Evolutionary conservation across 2,797 vertebrate species (phyloP).

Genomic region (Hippopotamyrus pictus): DNA sequence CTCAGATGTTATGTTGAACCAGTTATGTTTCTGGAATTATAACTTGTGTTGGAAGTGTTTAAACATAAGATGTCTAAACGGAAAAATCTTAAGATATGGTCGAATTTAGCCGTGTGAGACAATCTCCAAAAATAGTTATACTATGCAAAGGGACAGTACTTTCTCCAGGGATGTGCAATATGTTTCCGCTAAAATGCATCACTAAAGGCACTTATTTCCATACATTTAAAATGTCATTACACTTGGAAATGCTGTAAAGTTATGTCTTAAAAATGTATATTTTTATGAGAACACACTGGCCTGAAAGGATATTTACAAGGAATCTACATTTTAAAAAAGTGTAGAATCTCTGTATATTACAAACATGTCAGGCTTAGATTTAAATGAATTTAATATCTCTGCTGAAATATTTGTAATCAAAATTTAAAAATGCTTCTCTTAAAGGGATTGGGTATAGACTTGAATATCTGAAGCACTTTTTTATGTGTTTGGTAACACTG

Average conservation of each 20-base stretch:
- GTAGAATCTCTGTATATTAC: neutral
- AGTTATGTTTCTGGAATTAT: neutral
- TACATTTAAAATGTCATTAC: neutral
- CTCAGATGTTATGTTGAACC: neutral
- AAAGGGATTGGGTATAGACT: conserved; percentile 13
- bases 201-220: neutral
- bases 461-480: conserved; percentile 28
- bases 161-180: conserved; percentile 13
- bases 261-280: neutral
- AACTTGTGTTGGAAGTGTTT: neutral
- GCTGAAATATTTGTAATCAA: conserved; percentile 17
- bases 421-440: conserved; percentile 8
- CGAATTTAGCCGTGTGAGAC: neutral
- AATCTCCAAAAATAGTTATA: conserved; percentile 4
- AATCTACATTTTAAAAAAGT: neutral
- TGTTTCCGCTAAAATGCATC: neutral
- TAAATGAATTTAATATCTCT: conserved; percentile 18
- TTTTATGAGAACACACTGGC: conserved; percentile 1
- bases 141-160: conserved; percentile 19
- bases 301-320: conserved; percentile 19
- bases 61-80: neutral
- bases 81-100: neutral
- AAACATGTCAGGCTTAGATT: conserved; percentile 10
- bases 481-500: neutral
- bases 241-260: neutral